These are phyloP conservation scores for Incurvaria masculella DNA, from an alignment of 2,888 invertebrate species.

Conservation along the genomic window DNA sequence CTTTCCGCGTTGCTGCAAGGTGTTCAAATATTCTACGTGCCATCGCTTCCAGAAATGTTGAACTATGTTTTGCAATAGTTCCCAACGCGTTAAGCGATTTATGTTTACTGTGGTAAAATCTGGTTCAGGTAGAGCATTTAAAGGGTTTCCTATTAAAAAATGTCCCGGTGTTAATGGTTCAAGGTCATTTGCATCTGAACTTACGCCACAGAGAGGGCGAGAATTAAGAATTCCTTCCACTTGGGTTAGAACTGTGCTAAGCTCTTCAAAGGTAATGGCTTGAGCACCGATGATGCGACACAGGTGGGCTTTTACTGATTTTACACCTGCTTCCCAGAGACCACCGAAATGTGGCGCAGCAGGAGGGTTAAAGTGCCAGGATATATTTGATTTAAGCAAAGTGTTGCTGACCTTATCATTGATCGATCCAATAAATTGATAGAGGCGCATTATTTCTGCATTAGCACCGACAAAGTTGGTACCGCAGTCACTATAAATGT, in stretches of 20 bases:
- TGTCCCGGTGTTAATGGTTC: neutral
- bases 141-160: neutral
- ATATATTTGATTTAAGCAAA: neutral
- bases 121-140: neutral
- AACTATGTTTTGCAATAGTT: neutral
- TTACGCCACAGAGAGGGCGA: neutral
- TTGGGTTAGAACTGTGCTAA: neutral
- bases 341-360: neutral
- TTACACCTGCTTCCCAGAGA: neutral
- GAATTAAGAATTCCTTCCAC: neutral
- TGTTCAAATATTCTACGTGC: neutral
- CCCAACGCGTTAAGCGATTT: neutral
- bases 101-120: neutral
- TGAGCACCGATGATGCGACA: neutral
- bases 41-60: neutral
- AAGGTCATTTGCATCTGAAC: neutral
- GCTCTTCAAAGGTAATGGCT: neutral
- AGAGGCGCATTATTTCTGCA: neutral
- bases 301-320: neutral
- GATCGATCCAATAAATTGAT: neutral
- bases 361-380: neutral
- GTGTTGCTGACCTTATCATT: neutral
- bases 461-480: conserved; percentile 12
- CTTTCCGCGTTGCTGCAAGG: neutral
- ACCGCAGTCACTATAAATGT: conserved; percentile 6